Base-by-base conservation (phyloP, 2,797 vertebrate genomes). In the Pseudocheirus occidentalis region DNA sequence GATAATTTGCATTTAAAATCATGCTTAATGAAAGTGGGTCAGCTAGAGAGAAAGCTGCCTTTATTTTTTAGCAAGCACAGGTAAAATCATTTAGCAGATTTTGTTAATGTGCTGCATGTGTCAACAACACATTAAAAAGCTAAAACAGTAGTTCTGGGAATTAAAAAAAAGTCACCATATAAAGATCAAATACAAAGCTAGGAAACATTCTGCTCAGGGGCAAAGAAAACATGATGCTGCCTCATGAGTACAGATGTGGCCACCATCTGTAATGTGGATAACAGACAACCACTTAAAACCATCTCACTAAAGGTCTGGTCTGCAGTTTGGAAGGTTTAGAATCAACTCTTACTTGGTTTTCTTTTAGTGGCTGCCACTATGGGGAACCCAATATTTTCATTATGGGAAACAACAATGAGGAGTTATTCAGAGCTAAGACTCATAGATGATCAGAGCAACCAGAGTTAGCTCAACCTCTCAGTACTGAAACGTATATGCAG, bases 1-100 rank as follows among this genome's bases (percentile, higher is more conserved):
- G 98, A 95, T 96, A 97, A 98, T 98, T 98, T 98, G 96, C 90
- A 96, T 98, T 97, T 95, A 10, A 87, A 97, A 98, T 92, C 95
- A 62, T 13, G 81, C 97, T 97, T 97, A 98, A 97, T 98, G 96
- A 97, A 97, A 55, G 34, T 27, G 96, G 91, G 50, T n/a, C 56
- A 57, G 94, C 94, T 95, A 90, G 89, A 93, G 58, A 90, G 95
- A 95, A 94, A 94, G 94, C 54, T 87, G 73, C 21, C 73, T 87
- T 87, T 87, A 66, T 92, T 46, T 93, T 95, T 93, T 87, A 96
- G 95, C 91, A 57, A 53, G 5, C 91, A 92, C 93, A 96, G 87
- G 96, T 93, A 93, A 95, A 96, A 96, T 95, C 94, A 89, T 93
- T 95, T 95, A 28, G 89, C 96, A 93, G 87, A 95, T 94, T 92